Evolutionary conservation across 2,113 vertebrate genomes (phyloP).

Genomic region (Tragelaphus scriptus): DNA sequence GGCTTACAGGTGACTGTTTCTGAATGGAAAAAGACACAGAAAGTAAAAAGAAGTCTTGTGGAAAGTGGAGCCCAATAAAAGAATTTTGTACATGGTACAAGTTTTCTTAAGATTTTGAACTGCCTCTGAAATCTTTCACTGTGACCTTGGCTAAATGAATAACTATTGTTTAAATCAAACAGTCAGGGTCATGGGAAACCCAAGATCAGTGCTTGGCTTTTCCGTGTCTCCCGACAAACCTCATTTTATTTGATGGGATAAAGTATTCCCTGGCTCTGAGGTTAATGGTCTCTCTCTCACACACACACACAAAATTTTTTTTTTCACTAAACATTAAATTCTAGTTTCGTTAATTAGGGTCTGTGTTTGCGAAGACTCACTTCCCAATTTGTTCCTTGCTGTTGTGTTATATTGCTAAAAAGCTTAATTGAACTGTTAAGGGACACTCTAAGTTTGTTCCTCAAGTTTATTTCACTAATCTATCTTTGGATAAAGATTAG

Average conservation of each 20-base stretch:
- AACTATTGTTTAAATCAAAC: background rate
- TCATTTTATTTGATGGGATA: background rate
- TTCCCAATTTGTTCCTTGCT: background rate
- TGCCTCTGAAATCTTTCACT: background rate
- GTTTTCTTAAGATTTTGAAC: background rate
- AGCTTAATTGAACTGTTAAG: background rate
- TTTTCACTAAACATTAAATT: background rate
- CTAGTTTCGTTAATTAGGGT: background rate
- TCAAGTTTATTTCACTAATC: background rate
- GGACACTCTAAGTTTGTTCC: background rate
- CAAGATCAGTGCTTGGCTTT: background rate
- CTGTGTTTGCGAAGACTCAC: background rate
- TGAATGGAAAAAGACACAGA: background rate
- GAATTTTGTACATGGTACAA: background rate
- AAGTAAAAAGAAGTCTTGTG: background rate
- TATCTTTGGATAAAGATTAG: background rate
- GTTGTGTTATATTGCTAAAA: background rate
- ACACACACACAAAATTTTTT: background rate
- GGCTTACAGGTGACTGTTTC: background rate
- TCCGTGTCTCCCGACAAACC: background rate
- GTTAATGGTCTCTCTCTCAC: background rate
- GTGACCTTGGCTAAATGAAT: background rate
- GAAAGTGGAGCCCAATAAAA: background rate
- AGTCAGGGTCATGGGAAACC: background rate
- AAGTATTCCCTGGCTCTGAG: background rate